Evolutionary conservation across 2,113 vertebrate species (phyloP).

Genomic region (Myxocyprinus asiaticus): DNA sequence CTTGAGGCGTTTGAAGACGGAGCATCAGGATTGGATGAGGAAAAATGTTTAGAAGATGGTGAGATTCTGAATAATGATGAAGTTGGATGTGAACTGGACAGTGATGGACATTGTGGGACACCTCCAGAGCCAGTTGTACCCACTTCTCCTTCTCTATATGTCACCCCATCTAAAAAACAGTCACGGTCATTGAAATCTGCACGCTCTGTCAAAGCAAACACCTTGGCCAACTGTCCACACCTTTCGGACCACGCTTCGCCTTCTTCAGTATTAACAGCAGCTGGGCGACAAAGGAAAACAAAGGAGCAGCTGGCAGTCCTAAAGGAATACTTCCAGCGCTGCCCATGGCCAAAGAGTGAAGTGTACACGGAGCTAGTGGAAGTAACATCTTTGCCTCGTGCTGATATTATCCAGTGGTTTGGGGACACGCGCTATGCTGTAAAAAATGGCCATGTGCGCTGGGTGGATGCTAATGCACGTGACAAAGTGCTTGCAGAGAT

Average conservation of each 20-base stretch:
- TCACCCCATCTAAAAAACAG: slow-evolving; percentile 63
- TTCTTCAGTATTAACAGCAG: slow-evolving; percentile 69
- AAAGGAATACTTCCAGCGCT: slow-evolving; percentile 85
- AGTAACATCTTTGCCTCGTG: slow-evolving; percentile 82
- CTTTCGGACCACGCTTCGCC: slow-evolving; percentile 64
- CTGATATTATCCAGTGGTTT: slow-evolving; percentile 92
- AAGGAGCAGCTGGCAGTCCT: slow-evolving; percentile 87
- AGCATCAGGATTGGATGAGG: slow-evolving; percentile 49
- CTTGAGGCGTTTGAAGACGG: slow-evolving; percentile 72
- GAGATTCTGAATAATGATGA: slow-evolving; percentile 63
- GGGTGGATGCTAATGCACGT: slow-evolving; percentile 78
- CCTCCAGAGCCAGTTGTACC: slow-evolving; percentile 45
- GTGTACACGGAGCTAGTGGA: slow-evolving; percentile 84
- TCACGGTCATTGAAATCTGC: slow-evolving; percentile 65
- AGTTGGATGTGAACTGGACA: slow-evolving; percentile 59
- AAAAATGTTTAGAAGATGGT: slow-evolving; percentile 5
- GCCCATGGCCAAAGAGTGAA: slow-evolving; percentile 86
- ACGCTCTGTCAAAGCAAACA: slow-evolving; percentile 62
- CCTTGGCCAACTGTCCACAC: slow-evolving; percentile 48
- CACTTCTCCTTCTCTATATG: slow-evolving; percentile 52
- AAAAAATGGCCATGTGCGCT: slow-evolving; percentile 88
- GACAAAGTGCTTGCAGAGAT: slow-evolving; percentile 76
- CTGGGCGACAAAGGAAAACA: slow-evolving; percentile 82
- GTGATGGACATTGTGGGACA: slow-evolving; percentile 20
- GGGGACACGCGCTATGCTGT: slow-evolving; percentile 90